phyloP scores from a whole-genome alignment of 2,797 vertebrate species.

The Spea hammondii region DNA sequence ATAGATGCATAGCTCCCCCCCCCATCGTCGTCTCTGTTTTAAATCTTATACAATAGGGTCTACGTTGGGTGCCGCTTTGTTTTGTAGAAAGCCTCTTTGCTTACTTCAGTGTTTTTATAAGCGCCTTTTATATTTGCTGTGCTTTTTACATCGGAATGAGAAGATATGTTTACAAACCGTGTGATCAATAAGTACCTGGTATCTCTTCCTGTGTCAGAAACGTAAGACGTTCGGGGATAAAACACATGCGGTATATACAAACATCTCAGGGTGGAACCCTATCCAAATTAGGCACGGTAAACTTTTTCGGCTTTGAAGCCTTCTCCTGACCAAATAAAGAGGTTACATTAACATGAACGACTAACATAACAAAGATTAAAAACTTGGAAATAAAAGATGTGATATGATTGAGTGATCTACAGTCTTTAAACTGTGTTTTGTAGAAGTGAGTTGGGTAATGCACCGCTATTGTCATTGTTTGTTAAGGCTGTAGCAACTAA shows the following conservation, averaged over 20 bases:
- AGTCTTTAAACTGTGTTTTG: constrained; percentile 34
- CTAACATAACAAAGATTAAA: constrained; percentile 45
- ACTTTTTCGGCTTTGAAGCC: constrained; percentile 12
- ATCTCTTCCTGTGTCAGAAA: background rate
- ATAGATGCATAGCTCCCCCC: no score
- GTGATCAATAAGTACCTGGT: background rate
- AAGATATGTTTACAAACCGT: no score
- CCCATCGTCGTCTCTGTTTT: no score
- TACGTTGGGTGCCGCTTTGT: no score
- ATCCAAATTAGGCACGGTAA: constrained; percentile 21
- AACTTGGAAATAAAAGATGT: constrained; percentile 19
- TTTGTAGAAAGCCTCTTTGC: no score
- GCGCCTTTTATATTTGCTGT: no score
- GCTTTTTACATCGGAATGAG: no score
- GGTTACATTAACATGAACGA: constrained; percentile 45
- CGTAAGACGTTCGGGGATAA: background rate
- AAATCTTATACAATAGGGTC: no score
- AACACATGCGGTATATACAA: background rate
- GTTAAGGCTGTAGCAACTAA: constrained; percentile 47
- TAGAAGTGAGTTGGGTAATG: constrained; percentile 30
- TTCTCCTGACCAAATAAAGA: constrained; percentile 39
- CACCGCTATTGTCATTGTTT: constrained; percentile 35
- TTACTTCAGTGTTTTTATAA: no score
- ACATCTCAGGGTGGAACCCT: background rate
- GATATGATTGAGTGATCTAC: constrained; percentile 36